Percentiles rank a stretch among this genome's conserved stretches.
phyloP scores from a whole-genome alignment of 2,888 invertebrate species.

The Gibbula magus region DNA sequence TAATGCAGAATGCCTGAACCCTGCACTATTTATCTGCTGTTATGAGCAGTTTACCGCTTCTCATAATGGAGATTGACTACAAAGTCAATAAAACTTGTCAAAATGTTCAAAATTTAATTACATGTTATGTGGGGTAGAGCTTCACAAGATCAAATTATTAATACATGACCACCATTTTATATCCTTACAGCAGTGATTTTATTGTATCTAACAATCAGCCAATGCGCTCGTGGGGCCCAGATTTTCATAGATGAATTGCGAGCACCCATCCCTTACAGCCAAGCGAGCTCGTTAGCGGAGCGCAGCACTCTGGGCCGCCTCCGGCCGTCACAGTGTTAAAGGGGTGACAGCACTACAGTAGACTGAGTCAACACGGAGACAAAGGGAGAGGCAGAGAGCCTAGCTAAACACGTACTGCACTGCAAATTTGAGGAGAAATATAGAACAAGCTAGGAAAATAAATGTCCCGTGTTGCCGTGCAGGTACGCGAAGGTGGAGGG shows the following conservation, averaged over 20 bases:
- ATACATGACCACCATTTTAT: conserved; percentile 13
- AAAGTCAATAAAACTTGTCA: conserved; percentile 10
- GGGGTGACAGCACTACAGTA: conserved; percentile 13
- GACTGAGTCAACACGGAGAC: not conserved
- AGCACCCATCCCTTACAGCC: conserved; percentile 16
- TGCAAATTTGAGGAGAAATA: not conserved
- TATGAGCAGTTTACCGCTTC: no score
- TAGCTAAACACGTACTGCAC: not conserved
- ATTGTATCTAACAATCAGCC: conserved; percentile 21
- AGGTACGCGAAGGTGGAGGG: not conserved
- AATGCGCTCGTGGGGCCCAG: not conserved
- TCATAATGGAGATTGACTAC: not conserved
- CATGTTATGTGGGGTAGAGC: not conserved
- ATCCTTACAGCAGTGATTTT: not conserved
- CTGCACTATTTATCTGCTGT: no score
- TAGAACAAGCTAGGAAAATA: not conserved
- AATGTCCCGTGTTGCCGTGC: not conserved
- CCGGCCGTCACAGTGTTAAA: not conserved
- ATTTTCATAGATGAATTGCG: conserved; percentile 17
- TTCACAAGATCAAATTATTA: conserved; percentile 2
- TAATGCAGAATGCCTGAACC: no score
- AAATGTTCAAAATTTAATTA: conserved; percentile 6
- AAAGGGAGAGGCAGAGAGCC: not conserved
- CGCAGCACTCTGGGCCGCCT: not conserved
- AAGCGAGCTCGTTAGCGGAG: conserved; percentile 3